A percentile compares a stretch with the other conserved stretches of the same genome.
These are phyloP conservation scores for Atrichornis clamosus DNA, from an alignment of 2,113 vertebrate species.

Conservation along the genomic window DNA sequence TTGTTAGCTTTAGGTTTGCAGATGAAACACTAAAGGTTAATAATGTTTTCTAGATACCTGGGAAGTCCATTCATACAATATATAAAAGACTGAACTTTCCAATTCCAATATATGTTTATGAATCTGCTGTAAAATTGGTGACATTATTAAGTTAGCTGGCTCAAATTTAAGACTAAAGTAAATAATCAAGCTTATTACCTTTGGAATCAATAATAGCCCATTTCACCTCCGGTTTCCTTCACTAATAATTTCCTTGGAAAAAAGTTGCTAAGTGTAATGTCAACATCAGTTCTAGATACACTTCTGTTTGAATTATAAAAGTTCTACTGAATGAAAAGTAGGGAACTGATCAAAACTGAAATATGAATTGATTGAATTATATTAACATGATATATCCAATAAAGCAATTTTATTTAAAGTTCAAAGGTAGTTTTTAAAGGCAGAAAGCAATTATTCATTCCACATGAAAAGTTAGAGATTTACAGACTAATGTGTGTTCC, in stretches of 20 bases:
- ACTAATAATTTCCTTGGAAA: not conserved
- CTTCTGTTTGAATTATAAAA: not conserved
- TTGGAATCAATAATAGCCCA: not conserved
- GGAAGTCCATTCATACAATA: not conserved
- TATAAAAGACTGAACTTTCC: not conserved
- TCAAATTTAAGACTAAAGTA: not conserved
- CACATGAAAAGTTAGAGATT: not conserved
- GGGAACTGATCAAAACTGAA: not conserved
- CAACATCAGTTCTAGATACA: not conserved
- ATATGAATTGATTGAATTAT: not conserved
- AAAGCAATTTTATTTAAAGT: not conserved
- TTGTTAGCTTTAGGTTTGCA: not conserved
- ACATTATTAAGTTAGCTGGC: not conserved
- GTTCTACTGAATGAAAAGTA: not conserved
- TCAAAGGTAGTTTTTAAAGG: constrained; percentile 1
- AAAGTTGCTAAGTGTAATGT: not conserved
- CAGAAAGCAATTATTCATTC: not conserved
- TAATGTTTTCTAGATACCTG: not conserved
- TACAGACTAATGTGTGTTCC: not conserved
- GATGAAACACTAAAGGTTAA: not conserved
- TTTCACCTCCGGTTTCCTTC: not conserved
- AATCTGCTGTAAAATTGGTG: not conserved
- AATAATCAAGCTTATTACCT: constrained; percentile 17
- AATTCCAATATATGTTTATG: not conserved
- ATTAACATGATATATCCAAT: not conserved